These are phyloP conservation scores for Microtus pennsylvanicus DNA, from an alignment of 2,113 vertebrate genomes.

Conservation along the genomic window DNA sequence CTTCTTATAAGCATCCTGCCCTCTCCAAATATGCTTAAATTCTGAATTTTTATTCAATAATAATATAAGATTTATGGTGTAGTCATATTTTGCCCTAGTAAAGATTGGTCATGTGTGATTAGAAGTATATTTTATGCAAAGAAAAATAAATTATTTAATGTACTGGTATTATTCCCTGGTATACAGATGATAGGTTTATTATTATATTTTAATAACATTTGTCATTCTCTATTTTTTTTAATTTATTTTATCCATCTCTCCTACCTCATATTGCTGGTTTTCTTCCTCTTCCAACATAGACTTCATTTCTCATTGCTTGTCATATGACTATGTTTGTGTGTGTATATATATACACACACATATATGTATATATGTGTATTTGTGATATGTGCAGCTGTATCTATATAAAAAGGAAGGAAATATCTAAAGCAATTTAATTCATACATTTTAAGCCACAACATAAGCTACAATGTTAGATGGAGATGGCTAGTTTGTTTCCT, in stretches of 20 bases:
- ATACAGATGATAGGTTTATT: too few relatives aligned
- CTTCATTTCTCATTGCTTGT: not conserved
- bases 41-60: not conserved
- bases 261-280: not conserved
- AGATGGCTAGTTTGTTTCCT: too few relatives aligned
- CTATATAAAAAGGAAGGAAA: not conserved
- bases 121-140: not conserved
- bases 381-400: not conserved
- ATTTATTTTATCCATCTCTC: not conserved
- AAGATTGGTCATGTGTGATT: not conserved
- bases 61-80: not conserved
- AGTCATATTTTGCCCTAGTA: not conserved
- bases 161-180: not conserved
- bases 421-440: not conserved
- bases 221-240: not conserved
- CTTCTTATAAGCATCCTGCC: not conserved
- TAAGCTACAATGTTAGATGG: not conserved
- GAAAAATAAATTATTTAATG: not conserved
- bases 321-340: not conserved
- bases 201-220: not conserved
- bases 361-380: not conserved
- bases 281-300: not conserved
- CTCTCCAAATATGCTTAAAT: not conserved
- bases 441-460: not conserved
- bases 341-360: not conserved